phyloP scores from a whole-genome alignment of 2,113 vertebrate species.

The Hemicordylus capensis region DNA sequence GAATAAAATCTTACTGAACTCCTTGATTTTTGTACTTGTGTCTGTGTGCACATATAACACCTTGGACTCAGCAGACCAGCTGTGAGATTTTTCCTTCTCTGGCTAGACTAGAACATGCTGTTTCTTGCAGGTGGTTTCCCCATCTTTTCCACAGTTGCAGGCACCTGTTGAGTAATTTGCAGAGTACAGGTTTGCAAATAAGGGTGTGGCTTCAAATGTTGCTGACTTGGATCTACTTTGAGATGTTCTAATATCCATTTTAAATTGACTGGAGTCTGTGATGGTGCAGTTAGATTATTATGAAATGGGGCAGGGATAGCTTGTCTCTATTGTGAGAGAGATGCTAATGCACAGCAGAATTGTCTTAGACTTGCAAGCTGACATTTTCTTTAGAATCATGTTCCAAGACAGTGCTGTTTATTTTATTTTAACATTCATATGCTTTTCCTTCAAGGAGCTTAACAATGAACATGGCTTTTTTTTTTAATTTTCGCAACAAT shows the following conservation, averaged over 20 bases:
- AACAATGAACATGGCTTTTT: too few relatives aligned
- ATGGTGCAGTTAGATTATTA: background rate
- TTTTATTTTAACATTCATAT: too few relatives aligned
- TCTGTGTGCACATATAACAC: background rate
- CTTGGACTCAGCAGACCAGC: background rate
- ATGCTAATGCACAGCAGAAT: background rate
- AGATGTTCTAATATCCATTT: background rate
- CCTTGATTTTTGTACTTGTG: background rate
- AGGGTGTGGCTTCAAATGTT: background rate
- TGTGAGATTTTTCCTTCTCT: background rate
- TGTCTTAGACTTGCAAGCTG: background rate
- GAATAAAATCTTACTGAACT: conserved; percentile 17
- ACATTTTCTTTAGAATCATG: background rate
- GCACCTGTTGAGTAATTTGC: background rate
- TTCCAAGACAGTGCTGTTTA: background rate
- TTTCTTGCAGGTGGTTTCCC: background rate
- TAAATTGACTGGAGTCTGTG: background rate
- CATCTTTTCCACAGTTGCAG: background rate
- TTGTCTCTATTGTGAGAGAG: background rate
- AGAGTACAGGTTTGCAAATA: background rate
- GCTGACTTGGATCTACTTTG: background rate
- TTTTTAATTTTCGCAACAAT: too few relatives aligned
- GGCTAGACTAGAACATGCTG: background rate
- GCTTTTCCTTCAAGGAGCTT: too few relatives aligned
- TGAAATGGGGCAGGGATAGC: background rate